phyloP scores from a whole-genome alignment of 2,888 invertebrate species.

The Drosophila ustulata region DNA sequence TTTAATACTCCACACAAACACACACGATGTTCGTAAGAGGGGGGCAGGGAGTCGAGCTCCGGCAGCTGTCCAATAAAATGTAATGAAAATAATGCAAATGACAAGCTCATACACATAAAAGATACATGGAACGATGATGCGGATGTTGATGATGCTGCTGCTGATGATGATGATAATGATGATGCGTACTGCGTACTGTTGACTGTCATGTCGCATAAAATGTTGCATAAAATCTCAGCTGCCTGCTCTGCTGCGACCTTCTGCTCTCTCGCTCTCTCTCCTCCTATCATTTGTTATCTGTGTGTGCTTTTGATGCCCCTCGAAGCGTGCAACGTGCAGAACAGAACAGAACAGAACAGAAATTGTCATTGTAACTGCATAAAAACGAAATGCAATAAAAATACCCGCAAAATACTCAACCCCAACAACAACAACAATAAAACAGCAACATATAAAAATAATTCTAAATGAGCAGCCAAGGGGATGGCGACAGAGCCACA shows the following conservation, averaged over 20 bases:
- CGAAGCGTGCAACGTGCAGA: slow-evolving; percentile 45
- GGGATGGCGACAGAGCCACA: slow-evolving; percentile 3
- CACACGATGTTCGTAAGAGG: slow-evolving; percentile 4
- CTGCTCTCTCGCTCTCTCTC: slow-evolving; percentile 25
- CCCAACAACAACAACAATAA: slow-evolving; percentile 29
- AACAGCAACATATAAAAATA: slow-evolving; percentile 69
- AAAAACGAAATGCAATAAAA: slow-evolving; percentile 75
- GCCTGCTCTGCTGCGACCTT: slow-evolving; percentile 19
- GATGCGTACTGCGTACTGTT: slow-evolving; percentile 10
- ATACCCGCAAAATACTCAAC: slow-evolving; percentile 69
- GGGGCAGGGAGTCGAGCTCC: not conserved
- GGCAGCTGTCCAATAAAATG: slow-evolving; percentile 52
- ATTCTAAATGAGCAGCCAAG: slow-evolving; percentile 68
- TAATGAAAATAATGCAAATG: slow-evolving; percentile 75
- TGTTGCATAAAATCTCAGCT: slow-evolving; percentile 63
- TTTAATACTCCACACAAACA: slow-evolving; percentile 33
- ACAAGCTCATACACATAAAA: slow-evolving; percentile 54
- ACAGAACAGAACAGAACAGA: slow-evolving; percentile 50
- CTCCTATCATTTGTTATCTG: slow-evolving; percentile 55
- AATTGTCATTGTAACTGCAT: slow-evolving; percentile 75
- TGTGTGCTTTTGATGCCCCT: slow-evolving; percentile 52
- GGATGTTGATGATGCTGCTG: slow-evolving; percentile 29
- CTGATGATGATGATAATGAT: slow-evolving; percentile 25
- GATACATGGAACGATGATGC: slow-evolving; percentile 20
- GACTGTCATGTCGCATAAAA: slow-evolving; percentile 62